Percentiles rank a stretch among this genome's conserved stretches.
These are phyloP conservation scores for Uropetala carovei DNA, from an alignment of 2,888 invertebrate genomes.

Conservation along the genomic window DNA sequence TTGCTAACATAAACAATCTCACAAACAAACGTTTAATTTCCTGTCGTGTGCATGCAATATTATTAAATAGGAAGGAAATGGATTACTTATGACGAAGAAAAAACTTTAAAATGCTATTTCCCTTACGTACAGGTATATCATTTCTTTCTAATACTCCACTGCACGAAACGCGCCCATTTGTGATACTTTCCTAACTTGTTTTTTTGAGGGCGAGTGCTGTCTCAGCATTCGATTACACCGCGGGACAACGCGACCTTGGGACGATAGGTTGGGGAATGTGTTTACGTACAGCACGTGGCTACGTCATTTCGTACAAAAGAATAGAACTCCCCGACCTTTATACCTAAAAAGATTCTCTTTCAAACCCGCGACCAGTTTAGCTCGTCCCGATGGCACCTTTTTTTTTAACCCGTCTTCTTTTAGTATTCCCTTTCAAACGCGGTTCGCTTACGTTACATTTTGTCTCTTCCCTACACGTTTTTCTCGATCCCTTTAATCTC, in stretches of 20 bases:
- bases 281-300: constrained; percentile 3
- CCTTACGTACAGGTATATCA: too few relatives aligned
- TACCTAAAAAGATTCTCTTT: background rate
- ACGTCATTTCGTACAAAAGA: background rate
- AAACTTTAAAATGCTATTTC: too few relatives aligned
- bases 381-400: background rate
- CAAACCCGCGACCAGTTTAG: background rate
- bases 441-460: background rate
- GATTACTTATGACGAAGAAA: too few relatives aligned
- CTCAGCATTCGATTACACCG: background rate
- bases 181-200: too few relatives aligned
- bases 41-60: too few relatives aligned
- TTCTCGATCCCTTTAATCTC: background rate
- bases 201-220: too few relatives aligned
- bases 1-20: too few relatives aligned
- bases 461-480: background rate
- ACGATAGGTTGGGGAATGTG: constrained; percentile 7
- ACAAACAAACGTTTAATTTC: too few relatives aligned
- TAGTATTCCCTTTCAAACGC: background rate
- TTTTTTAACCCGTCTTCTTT: background rate
- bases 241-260: background rate
- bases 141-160: too few relatives aligned
- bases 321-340: background rate
- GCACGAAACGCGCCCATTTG: too few relatives aligned
- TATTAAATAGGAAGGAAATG: too few relatives aligned